phyloP scores from a whole-genome alignment of 2,888 invertebrate genomes.

The Heteromyza rotundicornis region DNA sequence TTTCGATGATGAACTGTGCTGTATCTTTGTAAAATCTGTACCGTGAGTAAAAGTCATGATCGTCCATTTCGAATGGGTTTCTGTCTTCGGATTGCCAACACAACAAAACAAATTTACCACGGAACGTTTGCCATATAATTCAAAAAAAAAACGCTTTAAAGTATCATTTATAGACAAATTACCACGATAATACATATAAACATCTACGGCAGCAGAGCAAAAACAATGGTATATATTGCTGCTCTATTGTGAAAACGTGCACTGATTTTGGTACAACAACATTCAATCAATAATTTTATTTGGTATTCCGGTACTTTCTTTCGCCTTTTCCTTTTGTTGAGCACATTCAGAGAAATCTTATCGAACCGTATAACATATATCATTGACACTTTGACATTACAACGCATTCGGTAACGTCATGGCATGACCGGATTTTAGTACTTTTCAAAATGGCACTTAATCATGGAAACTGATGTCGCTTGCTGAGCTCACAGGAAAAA shows the following conservation, averaged over 20 bases:
- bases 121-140: background rate
- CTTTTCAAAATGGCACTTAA: conserved; percentile 62
- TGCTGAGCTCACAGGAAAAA: conserved; percentile 47
- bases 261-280: conserved; percentile 43
- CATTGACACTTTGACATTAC: conserved; percentile 59
- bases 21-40: background rate
- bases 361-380: conserved; percentile 54
- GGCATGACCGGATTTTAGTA: conserved; percentile 60
- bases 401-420: conserved; percentile 28
- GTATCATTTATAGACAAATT: background rate
- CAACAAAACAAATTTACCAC: background rate
- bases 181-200: too few relatives aligned
- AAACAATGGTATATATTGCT: conserved; percentile 43
- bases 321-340: too few relatives aligned
- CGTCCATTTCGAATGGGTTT: background rate
- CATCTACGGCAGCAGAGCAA: conserved; percentile 13
- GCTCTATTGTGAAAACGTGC: conserved; percentile 54
- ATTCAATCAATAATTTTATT: too few relatives aligned
- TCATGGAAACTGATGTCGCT: conserved; percentile 52
- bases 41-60: background rate
- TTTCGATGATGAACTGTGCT: background rate
- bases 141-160: background rate
- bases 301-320: too few relatives aligned
- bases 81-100: too few relatives aligned
- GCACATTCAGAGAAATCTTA: conserved; percentile 40